Base-by-base conservation (phyloP, 2,797 vertebrate genomes). In the Mallotus villosus region DNA sequence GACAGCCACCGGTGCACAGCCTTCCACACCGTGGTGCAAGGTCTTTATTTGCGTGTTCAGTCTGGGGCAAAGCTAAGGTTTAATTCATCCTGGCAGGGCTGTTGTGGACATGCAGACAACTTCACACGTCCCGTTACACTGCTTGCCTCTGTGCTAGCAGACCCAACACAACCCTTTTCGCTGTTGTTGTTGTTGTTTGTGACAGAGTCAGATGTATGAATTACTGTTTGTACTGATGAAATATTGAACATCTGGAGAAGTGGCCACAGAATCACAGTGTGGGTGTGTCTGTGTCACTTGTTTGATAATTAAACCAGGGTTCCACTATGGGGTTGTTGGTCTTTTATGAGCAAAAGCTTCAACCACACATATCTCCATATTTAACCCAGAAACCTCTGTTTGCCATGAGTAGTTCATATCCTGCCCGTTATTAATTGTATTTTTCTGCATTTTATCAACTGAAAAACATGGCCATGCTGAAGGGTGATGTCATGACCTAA, bases 31-130 rank as follows among this genome's bases (percentile, higher is more conserved):
- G 6, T 27, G 9, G 29, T 75, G 51, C 73, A 6, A n/a, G 46
- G 71, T 80, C 77, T 80, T 78, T 57, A 70, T 74, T 63, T 73
- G 63, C 76, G 71, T 66, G 71, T 71, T 64, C 65, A 72, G 72
- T 77, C 70, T 63, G 71, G 63, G 60, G 64, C 12, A 0, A 34
- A 8, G 65, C 67, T 12, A 21, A 37, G 21, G 14, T 74, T 75
- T 12, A 24, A 72, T 71, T 74, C 68, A 16, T 67, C 49, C 63
- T 72, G 51, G 78, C 78, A 57, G 80, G 16, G 51, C 74, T 74
- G 80, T 78, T 65, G 72, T 70, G 55, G 61, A 66, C 63, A 70
- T 49, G 66, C 51, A 67, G 37, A 64, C 64, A 46, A 68, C 75
- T 71, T 81, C 74, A 19, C 61, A 64, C 51, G n/a, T 74, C 73